phyloP scores from a whole-genome alignment of 2,113 vertebrate genomes.

The Picathartes gymnocephalus region DNA sequence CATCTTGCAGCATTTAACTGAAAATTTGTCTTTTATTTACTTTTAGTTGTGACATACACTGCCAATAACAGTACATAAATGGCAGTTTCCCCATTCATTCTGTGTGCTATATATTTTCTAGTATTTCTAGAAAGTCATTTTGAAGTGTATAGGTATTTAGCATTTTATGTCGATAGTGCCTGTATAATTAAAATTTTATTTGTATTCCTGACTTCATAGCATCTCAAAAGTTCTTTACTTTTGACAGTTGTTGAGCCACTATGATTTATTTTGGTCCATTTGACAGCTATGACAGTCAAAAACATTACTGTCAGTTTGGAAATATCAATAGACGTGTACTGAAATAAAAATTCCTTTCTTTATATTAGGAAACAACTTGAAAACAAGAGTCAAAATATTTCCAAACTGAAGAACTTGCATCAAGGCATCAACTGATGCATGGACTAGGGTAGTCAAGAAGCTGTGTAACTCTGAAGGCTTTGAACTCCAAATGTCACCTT shows the following conservation, averaged over 20 bases:
- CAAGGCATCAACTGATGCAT: neutral
- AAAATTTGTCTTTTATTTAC: neutral
- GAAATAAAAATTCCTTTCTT: neutral
- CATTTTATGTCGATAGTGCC: neutral
- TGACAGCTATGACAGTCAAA: neutral
- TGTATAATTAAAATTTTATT: neutral
- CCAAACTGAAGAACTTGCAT: neutral
- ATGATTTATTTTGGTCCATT: neutral
- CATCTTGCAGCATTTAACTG: conserved; percentile 8
- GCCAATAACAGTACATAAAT: neutral
- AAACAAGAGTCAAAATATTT: neutral
- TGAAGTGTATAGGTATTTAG: neutral
- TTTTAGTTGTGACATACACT: neutral
- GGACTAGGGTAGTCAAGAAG: neutral
- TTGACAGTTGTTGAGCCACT: neutral
- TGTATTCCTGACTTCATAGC: neutral
- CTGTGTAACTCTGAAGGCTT: neutral
- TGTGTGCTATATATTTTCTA: neutral
- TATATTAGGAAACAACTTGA: neutral
- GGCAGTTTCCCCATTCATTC: neutral
- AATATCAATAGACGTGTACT: neutral
- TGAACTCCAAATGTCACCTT: neutral
- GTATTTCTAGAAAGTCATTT: neutral
- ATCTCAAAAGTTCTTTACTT: neutral
- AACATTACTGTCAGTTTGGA: neutral